Base-by-base conservation (phyloP, 2,888 invertebrate species). In the Muschampia plurimacula region DNA sequence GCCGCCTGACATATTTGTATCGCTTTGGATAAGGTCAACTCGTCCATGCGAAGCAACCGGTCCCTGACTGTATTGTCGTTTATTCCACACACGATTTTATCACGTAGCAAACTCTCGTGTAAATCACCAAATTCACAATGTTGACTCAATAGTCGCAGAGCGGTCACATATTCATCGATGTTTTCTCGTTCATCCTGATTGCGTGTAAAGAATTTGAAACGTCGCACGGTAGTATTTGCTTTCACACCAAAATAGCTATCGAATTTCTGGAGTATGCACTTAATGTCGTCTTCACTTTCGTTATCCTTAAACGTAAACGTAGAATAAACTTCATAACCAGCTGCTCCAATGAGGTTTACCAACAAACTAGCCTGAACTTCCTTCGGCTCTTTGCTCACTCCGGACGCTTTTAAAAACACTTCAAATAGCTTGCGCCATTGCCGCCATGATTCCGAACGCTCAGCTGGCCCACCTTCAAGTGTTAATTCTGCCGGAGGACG, bases 301-400 rank as follows among this genome's bases (percentile, higher is more conserved):
- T 72, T 59, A 6, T 74, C 49, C 0, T 22, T 63, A 46, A 73
- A 77, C 7, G 63, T 77, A 41, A 75, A 75, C 36, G 77, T 77
- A 4, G 67, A 65, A 63, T 64, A 76, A 5, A 77, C 70, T 10
- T 76, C 75, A 64, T 74, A 77, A 1, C 75, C 76, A 2, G 69
- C 76, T 12, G 77, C n/a, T 41, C 77, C 76, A 3, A 78, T 76
- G 69, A 78, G 75, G 75, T 78, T 77, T 28, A 77, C 73, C 73
- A 78, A 67, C 72, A 77, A 57, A 22, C 75, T 74, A 22, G 76
- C 76, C 70, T 78, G 75, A 9, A 77, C 72, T 28, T 74, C 75
- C 3, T 64, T 67, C 59, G 76, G 49, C 66, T 78, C 74, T 39
- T 76, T 76, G 74, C 72, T 74, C 66, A 77, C 77, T 74, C 77